Base-by-base conservation (phyloP, 2,113 vertebrate species). In the Mesoclemmys tuberculata region DNA sequence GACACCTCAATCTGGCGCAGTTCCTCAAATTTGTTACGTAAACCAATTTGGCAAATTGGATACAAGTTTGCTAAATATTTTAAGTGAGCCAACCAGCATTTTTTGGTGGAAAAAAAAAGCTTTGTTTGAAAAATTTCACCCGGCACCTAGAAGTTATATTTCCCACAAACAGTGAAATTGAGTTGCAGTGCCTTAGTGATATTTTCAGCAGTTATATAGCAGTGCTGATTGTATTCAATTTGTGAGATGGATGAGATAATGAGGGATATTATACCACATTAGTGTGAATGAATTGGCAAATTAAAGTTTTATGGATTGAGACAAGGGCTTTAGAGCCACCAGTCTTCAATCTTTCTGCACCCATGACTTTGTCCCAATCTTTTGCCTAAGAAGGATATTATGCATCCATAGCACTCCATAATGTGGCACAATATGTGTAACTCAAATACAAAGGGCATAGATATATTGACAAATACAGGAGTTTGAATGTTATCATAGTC, bases 231-330 rank as follows among this genome's bases (percentile, higher is more conserved):
- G 7, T 56, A 78, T 94, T 94, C 80, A 27, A 93, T 96, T 86
- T 96, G 22, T 93, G 55, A 96, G 92, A 93, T 90, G 44, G 93
- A 91, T 87, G 82, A 94, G 93, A 94, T 71, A 82, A 16, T 71
- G 89, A 94, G 49, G 64, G 56, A 82, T 88, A 74, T 13, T 92
- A 80, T 27, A 49, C 27, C 75, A 8, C 3, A 64, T 83, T 88
- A 22, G 22, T 3, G 52, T 80, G 71, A 92, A 74, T 46, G 26
- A 1, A 5, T 14, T 38, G 54, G 71, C 46, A 31, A 85, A 18
- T 31, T 92, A 41, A 6, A 89, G 41, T 41, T 87, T 68, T 58
- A 10, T 2, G 12, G 80, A 56, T 21, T 80, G 78, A 95, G 91
- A 85, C 64, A 3, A 89, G 14, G 38, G 84, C 61, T 86, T 48